These are phyloP conservation scores for Epinotia bilunana DNA, from an alignment of 2,888 invertebrate genomes.

Conservation along the genomic window DNA sequence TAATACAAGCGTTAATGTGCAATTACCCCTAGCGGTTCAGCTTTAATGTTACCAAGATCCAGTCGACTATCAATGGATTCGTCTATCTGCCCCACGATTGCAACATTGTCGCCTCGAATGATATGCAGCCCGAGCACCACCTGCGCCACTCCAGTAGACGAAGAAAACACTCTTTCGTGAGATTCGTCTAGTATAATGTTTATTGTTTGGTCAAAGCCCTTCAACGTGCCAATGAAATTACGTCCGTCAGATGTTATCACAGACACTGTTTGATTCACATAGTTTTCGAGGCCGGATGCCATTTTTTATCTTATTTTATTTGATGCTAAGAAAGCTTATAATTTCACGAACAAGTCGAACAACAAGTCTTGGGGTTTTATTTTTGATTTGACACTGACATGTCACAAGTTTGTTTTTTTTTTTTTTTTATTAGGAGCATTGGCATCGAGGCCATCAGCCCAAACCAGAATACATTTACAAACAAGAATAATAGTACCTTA, in stretches of 20 bases:
- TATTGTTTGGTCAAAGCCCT: constrained; percentile 99
- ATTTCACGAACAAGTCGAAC: neutral
- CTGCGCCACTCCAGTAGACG: constrained; percentile 91
- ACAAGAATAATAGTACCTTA: too few relatives aligned
- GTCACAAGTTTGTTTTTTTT: too few relatives aligned
- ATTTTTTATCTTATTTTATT: constrained; percentile 68
- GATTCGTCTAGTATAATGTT: constrained; percentile 99
- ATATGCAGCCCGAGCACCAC: constrained; percentile 98
- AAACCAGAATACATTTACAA: too few relatives aligned
- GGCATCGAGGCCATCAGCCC: too few relatives aligned
- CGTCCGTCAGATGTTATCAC: constrained; percentile 98
- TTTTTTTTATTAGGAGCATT: too few relatives aligned
- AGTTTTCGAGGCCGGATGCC: constrained; percentile 94
- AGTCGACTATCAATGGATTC: constrained; percentile 92
- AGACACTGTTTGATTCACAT: constrained; percentile 96
- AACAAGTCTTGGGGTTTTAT: neutral
- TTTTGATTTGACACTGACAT: neutral
- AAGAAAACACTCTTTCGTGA: constrained; percentile 98
- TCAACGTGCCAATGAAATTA: constrained; percentile 97
- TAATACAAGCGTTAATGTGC: constrained; percentile 84
- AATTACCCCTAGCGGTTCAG: constrained; percentile 93
- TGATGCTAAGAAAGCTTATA: neutral
- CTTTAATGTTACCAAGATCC: constrained; percentile 91
- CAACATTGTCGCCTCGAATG: constrained; percentile 99
- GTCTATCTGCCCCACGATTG: constrained; percentile 93